These are phyloP conservation scores for Calosoma granatense DNA, from an alignment of 1,140 invertebrate genomes.

Conservation along the genomic window DNA sequence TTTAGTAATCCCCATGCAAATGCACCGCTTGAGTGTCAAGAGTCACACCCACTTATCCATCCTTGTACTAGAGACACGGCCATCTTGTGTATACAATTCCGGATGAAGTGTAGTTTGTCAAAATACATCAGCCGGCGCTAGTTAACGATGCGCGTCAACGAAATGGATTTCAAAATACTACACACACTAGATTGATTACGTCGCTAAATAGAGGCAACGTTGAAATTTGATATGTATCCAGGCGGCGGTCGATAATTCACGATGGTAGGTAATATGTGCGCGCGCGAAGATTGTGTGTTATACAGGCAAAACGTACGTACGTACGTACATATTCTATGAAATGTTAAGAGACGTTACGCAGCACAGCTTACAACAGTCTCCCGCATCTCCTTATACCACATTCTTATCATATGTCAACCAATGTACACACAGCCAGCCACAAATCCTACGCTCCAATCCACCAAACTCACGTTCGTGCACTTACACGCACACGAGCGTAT, in stretches of 20 bases:
- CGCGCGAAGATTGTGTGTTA: not conserved
- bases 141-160: not conserved
- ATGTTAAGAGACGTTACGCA: no score
- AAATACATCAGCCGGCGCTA: not conserved
- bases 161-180: not conserved
- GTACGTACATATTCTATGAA: no score
- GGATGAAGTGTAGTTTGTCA: not conserved
- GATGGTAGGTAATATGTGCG: not conserved
- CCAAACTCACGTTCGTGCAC: no score
- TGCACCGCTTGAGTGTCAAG: slow-evolving; percentile 4
- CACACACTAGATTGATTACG: not conserved
- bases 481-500: no score
- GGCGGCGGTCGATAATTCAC: not conserved
- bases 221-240: not conserved
- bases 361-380: no score
- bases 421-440: no score
- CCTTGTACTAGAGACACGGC: not conserved
- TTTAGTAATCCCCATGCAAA: slow-evolving; percentile 5
- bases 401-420: no score
- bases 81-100: no score
- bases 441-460: no score
- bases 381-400: no score
- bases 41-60: not conserved
- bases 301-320: not conserved
- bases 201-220: not conserved